Conservation (phyloP, 2,888 invertebrate genomes). For the Brachyptera putata region DNA sequence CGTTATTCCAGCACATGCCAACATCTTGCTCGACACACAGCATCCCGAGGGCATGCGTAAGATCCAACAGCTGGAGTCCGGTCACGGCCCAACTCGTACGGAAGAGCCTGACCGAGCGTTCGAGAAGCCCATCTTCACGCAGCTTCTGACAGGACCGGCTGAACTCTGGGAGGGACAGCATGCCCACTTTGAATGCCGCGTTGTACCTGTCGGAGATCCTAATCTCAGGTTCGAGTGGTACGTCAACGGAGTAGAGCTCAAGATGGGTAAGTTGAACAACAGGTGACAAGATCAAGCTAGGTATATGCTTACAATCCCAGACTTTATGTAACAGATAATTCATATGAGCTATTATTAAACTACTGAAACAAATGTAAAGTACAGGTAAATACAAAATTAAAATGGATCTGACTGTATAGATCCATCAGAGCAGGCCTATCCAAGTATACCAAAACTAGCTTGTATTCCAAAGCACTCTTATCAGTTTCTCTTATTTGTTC, state of each 20-base stretch:
- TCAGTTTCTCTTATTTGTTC: no score
- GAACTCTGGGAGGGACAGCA: conserved; percentile 89
- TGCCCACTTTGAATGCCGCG: conserved; percentile 86
- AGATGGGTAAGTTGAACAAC: conserved; percentile 67
- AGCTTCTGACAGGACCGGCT: conserved; percentile 79
- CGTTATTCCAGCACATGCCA: conserved; percentile 73
- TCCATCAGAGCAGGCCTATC: no score
- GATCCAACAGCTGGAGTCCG: conserved; percentile 81
- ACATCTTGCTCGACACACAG: conserved; percentile 82
- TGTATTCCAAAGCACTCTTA: no score
- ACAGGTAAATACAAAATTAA: no score
- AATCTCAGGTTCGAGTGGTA: conserved; percentile 93
- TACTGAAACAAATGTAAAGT: no score
- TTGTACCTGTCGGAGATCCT: conserved; percentile 91
- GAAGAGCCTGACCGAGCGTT: conserved; percentile 77
- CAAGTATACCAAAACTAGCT: no score
- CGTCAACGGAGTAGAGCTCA: conserved; percentile 87
- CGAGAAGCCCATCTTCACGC: conserved; percentile 90
- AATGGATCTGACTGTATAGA: no score
- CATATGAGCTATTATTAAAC: no score
- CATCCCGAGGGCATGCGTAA: conserved; percentile 91
- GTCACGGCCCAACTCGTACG: conserved; percentile 56
- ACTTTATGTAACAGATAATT: no score
- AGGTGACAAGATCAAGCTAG: no score
- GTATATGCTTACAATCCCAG: no score